phyloP scores from a whole-genome alignment of 2,888 invertebrate species.

The Agrenia bidenticulata region DNA sequence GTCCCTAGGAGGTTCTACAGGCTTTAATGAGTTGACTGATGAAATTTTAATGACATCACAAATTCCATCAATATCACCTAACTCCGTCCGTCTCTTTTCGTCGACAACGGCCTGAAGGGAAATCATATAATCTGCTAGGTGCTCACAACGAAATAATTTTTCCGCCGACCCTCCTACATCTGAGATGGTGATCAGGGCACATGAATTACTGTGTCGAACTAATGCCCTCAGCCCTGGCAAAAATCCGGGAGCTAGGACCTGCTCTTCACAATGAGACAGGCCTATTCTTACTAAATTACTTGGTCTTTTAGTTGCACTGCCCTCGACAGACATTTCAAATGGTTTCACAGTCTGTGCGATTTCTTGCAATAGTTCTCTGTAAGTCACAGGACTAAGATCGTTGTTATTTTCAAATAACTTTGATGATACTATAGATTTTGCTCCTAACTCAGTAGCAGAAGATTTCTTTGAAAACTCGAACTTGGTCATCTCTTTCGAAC shows the following conservation, averaged over 20 bases:
- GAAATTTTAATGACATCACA: conserved; percentile 42
- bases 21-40: conserved; percentile 43
- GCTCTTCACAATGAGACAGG: conserved; percentile 46
- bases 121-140: conserved; percentile 45
- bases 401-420: neutral
- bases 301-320: conserved; percentile 12
- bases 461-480: conserved; percentile 48
- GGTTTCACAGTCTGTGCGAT: conserved; percentile 25
- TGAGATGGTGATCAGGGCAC: conserved; percentile 43
- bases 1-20: conserved; percentile 43
- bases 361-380: conserved; percentile 33
- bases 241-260: conserved; percentile 37
- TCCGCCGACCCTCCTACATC: conserved; percentile 15
- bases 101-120: conserved; percentile 42
- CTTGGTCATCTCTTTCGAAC: conserved; percentile 13
- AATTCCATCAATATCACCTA: conserved; percentile 49
- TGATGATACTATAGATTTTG: conserved; percentile 26
- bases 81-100: conserved; percentile 42
- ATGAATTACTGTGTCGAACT: conserved; percentile 42
- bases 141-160: conserved; percentile 25
- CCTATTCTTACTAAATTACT: conserved; percentile 41
- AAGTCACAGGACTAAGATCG: conserved; percentile 4
- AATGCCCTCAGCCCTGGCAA: conserved; percentile 38
- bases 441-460: conserved; percentile 39
- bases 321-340: conserved; percentile 19